Evolutionary conservation across 2,797 vertebrate genomes (phyloP).

Genomic region (Propithecus perrieri): DNA sequence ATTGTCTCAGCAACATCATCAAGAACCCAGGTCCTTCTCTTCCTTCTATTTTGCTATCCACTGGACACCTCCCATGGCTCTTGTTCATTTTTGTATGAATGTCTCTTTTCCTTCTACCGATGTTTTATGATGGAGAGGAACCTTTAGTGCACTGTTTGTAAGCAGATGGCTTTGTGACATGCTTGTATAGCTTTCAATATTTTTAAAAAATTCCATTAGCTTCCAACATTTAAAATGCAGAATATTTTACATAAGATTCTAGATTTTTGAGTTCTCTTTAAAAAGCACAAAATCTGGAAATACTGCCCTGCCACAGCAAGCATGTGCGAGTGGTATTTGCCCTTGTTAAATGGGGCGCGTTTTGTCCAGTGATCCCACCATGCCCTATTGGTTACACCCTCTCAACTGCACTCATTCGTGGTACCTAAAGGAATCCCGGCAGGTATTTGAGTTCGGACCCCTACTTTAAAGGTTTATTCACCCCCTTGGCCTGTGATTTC

Average conservation of each 20-base stretch:
- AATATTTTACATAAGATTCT: background rate
- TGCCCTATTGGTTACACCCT: fast-evolving
- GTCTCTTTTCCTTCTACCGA: background rate
- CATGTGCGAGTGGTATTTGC: too few relatives aligned
- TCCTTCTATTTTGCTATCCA: background rate
- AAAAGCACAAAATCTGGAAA: background rate
- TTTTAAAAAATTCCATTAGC: too few relatives aligned
- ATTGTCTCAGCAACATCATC: background rate
- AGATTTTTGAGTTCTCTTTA: background rate
- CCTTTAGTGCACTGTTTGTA: background rate
- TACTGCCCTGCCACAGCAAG: fast-evolving
- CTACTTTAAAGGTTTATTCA: background rate
- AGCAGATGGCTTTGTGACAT: background rate
- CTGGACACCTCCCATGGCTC: background rate
- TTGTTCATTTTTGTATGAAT: background rate
- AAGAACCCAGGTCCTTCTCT: background rate
- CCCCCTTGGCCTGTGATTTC: background rate
- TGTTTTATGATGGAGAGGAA: background rate
- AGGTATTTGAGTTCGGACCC: background rate
- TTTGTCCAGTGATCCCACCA: fast-evolving
- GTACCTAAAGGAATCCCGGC: background rate
- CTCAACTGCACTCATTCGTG: background rate
- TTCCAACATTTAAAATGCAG: background rate
- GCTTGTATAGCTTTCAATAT: background rate
- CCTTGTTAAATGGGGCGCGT: background rate